phyloP scores from a whole-genome alignment of 2,113 vertebrate genomes.

The Conger conger region DNA sequence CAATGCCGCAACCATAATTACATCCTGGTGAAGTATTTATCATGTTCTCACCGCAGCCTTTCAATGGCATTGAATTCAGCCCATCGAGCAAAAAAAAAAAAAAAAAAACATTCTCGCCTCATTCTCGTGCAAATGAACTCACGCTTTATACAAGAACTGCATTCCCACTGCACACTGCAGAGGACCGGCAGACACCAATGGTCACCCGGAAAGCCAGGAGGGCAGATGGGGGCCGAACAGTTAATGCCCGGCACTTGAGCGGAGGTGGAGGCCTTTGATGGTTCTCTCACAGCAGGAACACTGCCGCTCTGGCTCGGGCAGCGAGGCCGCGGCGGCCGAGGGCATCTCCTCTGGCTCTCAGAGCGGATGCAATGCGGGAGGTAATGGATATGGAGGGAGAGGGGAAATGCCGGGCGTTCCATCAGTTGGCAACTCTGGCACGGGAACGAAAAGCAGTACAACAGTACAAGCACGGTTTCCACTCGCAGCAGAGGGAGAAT shows the following conservation, averaged over 20 bases:
- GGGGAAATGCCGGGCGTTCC: not conserved
- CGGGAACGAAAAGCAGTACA: not conserved
- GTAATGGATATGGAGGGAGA: not conserved
- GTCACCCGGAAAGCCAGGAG: not conserved
- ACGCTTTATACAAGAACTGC: constrained; percentile 45
- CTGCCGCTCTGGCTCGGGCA: not conserved
- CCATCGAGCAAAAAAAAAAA: constrained; percentile 41
- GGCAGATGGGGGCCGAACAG: not conserved
- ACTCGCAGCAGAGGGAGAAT: not conserved
- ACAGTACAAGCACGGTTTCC: not conserved
- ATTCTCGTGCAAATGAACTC: constrained; percentile 61
- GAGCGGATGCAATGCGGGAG: not conserved
- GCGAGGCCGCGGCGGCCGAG: not conserved
- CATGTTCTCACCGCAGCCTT: constrained; percentile 44
- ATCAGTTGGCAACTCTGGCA: not conserved
- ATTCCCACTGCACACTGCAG: constrained; percentile 45
- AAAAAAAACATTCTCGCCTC: constrained; percentile 40
- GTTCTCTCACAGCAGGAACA: not conserved
- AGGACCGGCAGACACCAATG: constrained; percentile 32
- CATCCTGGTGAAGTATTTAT: constrained; percentile 66
- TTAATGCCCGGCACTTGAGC: not conserved
- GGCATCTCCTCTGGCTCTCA: not conserved
- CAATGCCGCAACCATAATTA: constrained; percentile 69
- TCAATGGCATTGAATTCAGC: constrained; percentile 47
- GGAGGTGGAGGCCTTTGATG: not conserved